Evolutionary conservation across 2,113 vertebrate genomes (phyloP), one percentile per base, ranked within the genome.

Genomic region (Dromaius novaehollandiae): DNA sequence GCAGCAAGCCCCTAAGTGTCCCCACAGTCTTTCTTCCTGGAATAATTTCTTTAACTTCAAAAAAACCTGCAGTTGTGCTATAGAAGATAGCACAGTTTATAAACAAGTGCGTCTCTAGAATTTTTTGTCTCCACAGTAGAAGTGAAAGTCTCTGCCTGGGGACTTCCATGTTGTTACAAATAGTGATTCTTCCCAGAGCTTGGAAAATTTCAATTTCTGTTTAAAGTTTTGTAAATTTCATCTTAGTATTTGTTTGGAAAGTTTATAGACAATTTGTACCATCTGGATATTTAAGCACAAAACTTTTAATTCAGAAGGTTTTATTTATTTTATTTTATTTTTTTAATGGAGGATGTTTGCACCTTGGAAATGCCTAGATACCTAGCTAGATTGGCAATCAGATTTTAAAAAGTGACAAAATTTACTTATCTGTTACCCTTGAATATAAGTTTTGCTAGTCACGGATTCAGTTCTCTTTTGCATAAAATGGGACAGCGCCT

Each of bases 131-230:
- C 50, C 13, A 36, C 36, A 32, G 66, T 5, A 60, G 42, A 86
- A 88, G 56, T 34, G 24, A 46, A 82, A 28, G 51, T 64, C 79
- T 88, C 64, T 18, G 32, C 15, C 82, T 93, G 71, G 46, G 44
- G 63, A 75, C 75, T 76, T 88, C 46, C 51, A 60, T 86, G 86
- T 76, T 48, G 70, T 73, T 85, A 88, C 63, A 79, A 81, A 70
- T 56, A 77, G 71, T 14, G 38, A 51, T 86, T 70, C 81, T 84
- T 46, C 44, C 44, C 16, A 46, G 44, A 46, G 44, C 44, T 46
- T 58, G 32, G 68, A 77, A 96, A 81, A 90, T 90, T 92, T 89
- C 38, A 55, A 82, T 89, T 91, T 93, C 92, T 93, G 90, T 82
- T 85, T 64, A 64, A 91, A 85, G 82, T 61, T 64, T 55, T 91